Percentiles rank a stretch among this genome's conserved stretches.
phyloP scores from a whole-genome alignment of 2,113 vertebrate genomes.

The Machaerirhynchus nigripectus region DNA sequence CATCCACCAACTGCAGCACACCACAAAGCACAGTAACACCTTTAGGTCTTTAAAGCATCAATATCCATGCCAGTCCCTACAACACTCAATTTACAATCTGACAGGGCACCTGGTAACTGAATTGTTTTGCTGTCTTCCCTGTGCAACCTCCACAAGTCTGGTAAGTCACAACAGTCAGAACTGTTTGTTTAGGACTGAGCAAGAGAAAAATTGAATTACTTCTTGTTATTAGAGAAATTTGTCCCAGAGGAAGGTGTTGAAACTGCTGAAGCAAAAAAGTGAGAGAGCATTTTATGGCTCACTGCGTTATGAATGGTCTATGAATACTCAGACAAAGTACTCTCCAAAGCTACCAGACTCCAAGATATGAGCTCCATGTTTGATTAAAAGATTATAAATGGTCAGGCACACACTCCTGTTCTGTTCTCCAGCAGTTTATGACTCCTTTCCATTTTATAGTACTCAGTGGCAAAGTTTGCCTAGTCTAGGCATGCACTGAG shows the following conservation, averaged over 20 bases:
- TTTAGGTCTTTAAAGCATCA: not conserved
- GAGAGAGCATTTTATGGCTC: constrained; percentile 68
- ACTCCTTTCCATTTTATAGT: constrained; percentile 49
- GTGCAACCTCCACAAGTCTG: not conserved
- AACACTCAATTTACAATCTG: not conserved
- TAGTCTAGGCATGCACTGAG: constrained; percentile 40
- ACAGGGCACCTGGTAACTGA: not conserved
- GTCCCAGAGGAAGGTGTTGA: constrained; percentile 65
- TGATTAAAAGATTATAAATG: constrained; percentile 70
- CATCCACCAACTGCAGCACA: not conserved
- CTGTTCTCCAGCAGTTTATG: constrained; percentile 65
- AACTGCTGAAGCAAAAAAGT: constrained; percentile 69
- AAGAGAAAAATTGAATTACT: constrained; percentile 74
- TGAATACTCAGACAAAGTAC: constrained; percentile 30
- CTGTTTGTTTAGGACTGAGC: constrained; percentile 46
- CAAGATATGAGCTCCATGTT: constrained; percentile 44
- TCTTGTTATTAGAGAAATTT: constrained; percentile 72
- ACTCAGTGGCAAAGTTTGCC: constrained; percentile 40
- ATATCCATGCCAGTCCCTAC: not conserved
- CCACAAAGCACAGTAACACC: not conserved
- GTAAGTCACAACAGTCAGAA: not conserved
- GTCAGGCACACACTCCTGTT: constrained; percentile 57
- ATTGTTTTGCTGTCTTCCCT: not conserved
- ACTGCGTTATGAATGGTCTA: constrained; percentile 17
- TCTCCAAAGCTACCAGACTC: constrained; percentile 39